Evolutionary conservation across 2,888 invertebrate genomes (phyloP).

Genomic region (Melitaea athalia): DNA sequence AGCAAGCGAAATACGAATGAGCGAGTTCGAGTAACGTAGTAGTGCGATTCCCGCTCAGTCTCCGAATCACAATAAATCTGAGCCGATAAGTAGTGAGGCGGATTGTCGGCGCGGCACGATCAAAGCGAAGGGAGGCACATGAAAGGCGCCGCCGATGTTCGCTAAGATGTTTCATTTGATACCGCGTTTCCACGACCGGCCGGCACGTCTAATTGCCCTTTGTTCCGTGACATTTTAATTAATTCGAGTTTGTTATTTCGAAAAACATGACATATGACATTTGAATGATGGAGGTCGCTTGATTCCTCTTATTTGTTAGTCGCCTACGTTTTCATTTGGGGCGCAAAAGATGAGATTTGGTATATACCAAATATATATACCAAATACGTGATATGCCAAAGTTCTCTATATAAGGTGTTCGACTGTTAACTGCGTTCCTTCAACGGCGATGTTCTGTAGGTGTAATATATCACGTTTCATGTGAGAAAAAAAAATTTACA

Average conservation of each 20-base stretch:
- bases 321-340: not conserved
- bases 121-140: constrained; percentile 76
- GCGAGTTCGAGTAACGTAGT: constrained; percentile 47
- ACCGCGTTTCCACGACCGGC: constrained; percentile 67
- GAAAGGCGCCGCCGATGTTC: constrained; percentile 71
- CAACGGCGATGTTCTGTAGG: no score
- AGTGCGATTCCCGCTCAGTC: constrained; percentile 68
- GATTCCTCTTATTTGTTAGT: constrained; percentile 14
- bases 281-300: constrained; percentile 31
- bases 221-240: constrained; percentile 73
- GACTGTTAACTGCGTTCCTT: no score
- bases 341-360: no score
- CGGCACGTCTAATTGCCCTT: constrained; percentile 64
- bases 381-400: no score
- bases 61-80: constrained; percentile 82
- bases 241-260: constrained; percentile 51
- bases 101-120: constrained; percentile 79
- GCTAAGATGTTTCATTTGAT: constrained; percentile 63
- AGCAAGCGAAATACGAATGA: constrained; percentile 52
- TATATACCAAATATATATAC: no score
- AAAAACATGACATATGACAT: constrained; percentile 34
- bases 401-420: no score
- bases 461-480: no score
- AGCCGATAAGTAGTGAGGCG: constrained; percentile 80
- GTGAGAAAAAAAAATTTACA: no score